Conservation (phyloP, 2,888 invertebrate genomes). For the Drosophila pseudotalamancana region DNA sequence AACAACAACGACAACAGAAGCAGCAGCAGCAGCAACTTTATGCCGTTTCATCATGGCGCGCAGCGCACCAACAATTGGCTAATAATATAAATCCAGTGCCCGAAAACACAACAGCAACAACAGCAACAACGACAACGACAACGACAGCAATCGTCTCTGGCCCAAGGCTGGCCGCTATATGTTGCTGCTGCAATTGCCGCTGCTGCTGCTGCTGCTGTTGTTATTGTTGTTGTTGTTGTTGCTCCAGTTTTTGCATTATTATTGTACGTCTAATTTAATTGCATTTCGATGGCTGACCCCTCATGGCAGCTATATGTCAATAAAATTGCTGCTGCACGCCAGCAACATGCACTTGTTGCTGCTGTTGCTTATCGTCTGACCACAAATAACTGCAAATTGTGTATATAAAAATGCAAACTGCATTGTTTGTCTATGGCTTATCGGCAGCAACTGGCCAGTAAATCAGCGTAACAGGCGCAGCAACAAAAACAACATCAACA, state of each 20-base stretch:
- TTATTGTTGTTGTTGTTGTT: constrained; percentile 33
- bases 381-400: constrained; percentile 80
- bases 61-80: constrained; percentile 69
- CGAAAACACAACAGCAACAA: constrained; percentile 41
- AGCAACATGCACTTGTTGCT: constrained; percentile 59
- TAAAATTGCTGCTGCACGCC: constrained; percentile 45
- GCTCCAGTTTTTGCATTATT: constrained; percentile 55
- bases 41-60: constrained; percentile 60
- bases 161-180: constrained; percentile 39
- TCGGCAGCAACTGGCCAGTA: constrained; percentile 66
- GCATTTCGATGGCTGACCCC: constrained; percentile 75
- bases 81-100: constrained; percentile 74
- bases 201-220: constrained; percentile 24
- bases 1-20: constrained; percentile 28
- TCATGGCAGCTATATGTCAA: constrained; percentile 73
- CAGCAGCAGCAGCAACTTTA: constrained; percentile 40
- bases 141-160: constrained; percentile 45
- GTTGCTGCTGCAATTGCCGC: constrained; percentile 2
- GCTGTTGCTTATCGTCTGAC: constrained; percentile 58
- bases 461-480: constrained; percentile 69
- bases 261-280: constrained; percentile 70
- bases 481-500: constrained; percentile 26
- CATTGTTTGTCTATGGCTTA: constrained; percentile 74
- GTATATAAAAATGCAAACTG: constrained; percentile 64
- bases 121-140: constrained; percentile 18